These are phyloP conservation scores for Myotis planiceps DNA, from an alignment of 2,797 vertebrate genomes.

Conservation along the genomic window DNA sequence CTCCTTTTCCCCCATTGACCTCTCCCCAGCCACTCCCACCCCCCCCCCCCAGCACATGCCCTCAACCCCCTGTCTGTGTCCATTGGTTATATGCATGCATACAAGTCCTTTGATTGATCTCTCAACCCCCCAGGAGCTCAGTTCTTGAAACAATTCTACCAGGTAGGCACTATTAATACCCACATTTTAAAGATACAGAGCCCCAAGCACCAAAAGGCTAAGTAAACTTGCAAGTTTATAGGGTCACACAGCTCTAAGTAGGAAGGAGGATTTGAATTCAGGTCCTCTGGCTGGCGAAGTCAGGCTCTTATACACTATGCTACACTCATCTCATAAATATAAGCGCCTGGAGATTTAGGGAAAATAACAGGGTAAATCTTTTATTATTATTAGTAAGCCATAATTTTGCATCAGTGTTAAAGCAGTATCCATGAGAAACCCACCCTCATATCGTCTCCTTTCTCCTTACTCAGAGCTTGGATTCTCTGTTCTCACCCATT, in stretches of 20 bases:
- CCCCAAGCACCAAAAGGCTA: neutral
- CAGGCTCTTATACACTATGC: neutral
- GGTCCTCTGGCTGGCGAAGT: neutral
- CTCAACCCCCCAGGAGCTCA: too few relatives aligned
- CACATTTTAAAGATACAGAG: neutral
- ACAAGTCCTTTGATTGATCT: too few relatives aligned
- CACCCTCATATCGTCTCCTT: neutral
- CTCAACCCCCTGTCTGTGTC: too few relatives aligned
- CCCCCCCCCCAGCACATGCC: too few relatives aligned
- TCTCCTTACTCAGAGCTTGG: neutral
- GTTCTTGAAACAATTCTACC: neutral
- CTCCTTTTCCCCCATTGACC: too few relatives aligned
- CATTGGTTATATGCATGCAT: too few relatives aligned
- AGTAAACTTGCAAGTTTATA: neutral
- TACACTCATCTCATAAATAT: neutral
- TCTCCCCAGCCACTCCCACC: too few relatives aligned
- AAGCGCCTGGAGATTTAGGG: neutral
- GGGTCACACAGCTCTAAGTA: neutral
- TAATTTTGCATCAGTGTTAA: neutral
- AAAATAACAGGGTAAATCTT: neutral
- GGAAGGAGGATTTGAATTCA: neutral
- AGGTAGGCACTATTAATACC: neutral
- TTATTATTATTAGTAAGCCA: neutral
- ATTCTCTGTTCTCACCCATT: neutral
- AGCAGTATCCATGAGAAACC: neutral